Evolutionary conservation across 2,113 vertebrate genomes (phyloP).

Genomic region (Syngnathus floridae): DNA sequence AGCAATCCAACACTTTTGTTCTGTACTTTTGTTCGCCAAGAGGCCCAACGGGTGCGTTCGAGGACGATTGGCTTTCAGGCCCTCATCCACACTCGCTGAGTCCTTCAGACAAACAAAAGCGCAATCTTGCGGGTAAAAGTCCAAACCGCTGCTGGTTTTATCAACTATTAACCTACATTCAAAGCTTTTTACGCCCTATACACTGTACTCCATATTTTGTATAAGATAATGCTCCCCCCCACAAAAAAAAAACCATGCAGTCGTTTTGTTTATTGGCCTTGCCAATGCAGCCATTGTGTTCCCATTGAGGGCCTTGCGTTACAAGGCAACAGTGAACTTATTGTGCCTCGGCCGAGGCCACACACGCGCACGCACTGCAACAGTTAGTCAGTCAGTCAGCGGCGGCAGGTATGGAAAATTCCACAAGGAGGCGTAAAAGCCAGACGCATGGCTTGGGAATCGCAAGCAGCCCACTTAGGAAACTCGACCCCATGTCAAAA

Average conservation of each 20-base stretch:
- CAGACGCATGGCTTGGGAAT: constrained; percentile 2
- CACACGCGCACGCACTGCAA: constrained; percentile 48
- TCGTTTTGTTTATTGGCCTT: constrained; percentile 17
- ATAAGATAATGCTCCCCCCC: not conserved
- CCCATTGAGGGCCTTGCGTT: constrained; percentile 57
- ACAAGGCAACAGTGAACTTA: constrained; percentile 57
- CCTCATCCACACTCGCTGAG: not conserved
- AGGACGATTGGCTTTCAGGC: not conserved
- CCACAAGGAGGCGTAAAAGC: constrained; percentile 26
- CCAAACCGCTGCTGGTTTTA: constrained; percentile 40
- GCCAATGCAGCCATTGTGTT: constrained; percentile 60
- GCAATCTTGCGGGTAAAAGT: constrained; percentile 63
- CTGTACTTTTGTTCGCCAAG: not conserved
- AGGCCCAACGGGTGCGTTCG: not conserved
- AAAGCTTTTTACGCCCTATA: not conserved
- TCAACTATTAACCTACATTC: constrained; percentile 42
- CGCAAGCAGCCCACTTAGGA: constrained; percentile 1
- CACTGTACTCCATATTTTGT: not conserved
- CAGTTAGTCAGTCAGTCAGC: constrained; percentile 18
- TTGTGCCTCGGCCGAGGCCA: constrained; percentile 56
- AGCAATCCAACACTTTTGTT: not conserved
- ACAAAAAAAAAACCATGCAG: not conserved
- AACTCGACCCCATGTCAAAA: not conserved
- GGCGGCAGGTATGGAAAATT: constrained; percentile 56
- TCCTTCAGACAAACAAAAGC: constrained; percentile 25